phyloP scores from a whole-genome alignment of 2,888 invertebrate species.

The Lagria hirta region DNA sequence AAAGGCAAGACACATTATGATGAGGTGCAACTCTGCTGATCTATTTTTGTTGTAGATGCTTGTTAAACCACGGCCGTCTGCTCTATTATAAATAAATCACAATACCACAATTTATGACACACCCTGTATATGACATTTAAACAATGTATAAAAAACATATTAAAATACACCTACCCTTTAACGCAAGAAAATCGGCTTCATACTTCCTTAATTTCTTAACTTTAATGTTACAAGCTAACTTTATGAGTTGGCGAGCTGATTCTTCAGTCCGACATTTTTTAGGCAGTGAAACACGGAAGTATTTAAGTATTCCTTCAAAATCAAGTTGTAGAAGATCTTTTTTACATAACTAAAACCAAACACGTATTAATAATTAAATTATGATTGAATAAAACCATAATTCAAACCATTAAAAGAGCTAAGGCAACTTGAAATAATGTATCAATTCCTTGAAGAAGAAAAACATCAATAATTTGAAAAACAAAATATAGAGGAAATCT shows the following conservation, averaged over 20 bases:
- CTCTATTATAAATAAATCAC: no score
- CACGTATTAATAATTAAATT: not conserved
- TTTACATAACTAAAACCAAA: conserved; percentile 66
- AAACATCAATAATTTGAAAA: conserved; percentile 96
- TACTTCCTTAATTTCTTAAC: conserved; percentile 93
- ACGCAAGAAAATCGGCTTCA: conserved; percentile 82
- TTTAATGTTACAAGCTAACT: conserved; percentile 86
- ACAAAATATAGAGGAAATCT: conserved; percentile 96
- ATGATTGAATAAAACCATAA: conserved; percentile 7
- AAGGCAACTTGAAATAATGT: conserved; percentile 96
- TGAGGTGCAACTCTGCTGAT: no score
- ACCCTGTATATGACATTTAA: no score
- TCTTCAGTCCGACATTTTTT: conserved; percentile 94
- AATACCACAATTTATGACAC: no score
- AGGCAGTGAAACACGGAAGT: conserved; percentile 95
- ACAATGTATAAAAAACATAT: no score
- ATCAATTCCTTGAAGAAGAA: conserved; percentile 91
- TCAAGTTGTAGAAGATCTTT: conserved; percentile 90
- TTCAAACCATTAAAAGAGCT: conserved; percentile 83
- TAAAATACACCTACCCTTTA: conserved; percentile 65
- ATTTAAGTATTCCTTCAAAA: conserved; percentile 97
- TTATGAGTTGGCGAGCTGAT: conserved; percentile 84
- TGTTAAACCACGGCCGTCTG: no score
- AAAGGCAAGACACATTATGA: no score
- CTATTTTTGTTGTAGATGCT: no score